Conservation (phyloP, 2,113 vertebrate genomes). For the Mus spicilegus region DNA sequence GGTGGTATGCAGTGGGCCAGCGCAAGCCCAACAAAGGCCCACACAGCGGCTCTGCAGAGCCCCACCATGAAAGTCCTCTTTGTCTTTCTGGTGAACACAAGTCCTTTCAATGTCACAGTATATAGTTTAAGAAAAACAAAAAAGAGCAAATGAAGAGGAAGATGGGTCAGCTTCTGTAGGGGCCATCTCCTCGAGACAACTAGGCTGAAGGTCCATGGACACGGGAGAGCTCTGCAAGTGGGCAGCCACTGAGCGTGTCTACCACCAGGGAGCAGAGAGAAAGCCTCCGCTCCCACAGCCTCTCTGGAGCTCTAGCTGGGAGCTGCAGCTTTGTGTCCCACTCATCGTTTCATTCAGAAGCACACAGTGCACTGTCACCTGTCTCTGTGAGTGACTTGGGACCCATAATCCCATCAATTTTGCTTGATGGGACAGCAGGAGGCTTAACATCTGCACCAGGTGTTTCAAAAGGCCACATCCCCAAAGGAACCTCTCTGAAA, state of each 20-base stretch:
- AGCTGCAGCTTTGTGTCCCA: constrained; percentile 60
- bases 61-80: constrained; percentile 85
- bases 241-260: constrained; percentile 28
- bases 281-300: background rate
- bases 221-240: constrained; percentile 28
- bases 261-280: constrained; percentile 15
- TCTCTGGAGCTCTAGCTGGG: background rate
- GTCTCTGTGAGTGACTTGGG: constrained; percentile 49
- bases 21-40: constrained; percentile 83
- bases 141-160: constrained; percentile 60
- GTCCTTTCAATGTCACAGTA: constrained; percentile 82
- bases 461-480: constrained; percentile 49
- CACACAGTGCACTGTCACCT: constrained; percentile 4
- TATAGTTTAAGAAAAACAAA: constrained; percentile 60
- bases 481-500: background rate
- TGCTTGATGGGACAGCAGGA: constrained; percentile 48
- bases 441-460: constrained; percentile 25
- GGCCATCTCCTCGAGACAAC: constrained; percentile 79
- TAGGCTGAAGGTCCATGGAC: constrained; percentile 57
- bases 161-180: constrained; percentile 83
- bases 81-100: constrained; percentile 85
- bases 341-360: constrained; percentile 61
- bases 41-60: constrained; percentile 72
- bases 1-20: constrained; percentile 69
- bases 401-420: constrained; percentile 37